Conservation (phyloP, 2,797 vertebrate genomes). For the Morelia viridis region DNA sequence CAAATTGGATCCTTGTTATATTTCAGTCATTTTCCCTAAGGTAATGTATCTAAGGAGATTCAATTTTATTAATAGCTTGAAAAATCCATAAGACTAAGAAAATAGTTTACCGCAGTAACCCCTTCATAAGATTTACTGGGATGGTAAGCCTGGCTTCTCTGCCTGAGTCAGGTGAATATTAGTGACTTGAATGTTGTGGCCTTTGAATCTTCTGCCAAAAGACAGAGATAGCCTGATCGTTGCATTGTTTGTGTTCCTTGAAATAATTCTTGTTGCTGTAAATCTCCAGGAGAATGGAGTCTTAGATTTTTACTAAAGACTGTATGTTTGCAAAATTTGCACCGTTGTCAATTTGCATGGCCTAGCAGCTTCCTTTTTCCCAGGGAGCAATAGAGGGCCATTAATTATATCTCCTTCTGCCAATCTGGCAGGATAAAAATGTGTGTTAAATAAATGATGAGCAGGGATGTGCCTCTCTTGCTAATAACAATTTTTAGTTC, state of each 20-base stretch:
- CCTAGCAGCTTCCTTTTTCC: neutral
- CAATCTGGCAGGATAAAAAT: neutral
- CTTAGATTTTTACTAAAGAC: slow-evolving; percentile 12
- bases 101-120: neutral
- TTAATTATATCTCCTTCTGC: slow-evolving; percentile 27
- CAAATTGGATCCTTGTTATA: neutral
- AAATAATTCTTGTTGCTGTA: slow-evolving; percentile 11
- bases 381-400: neutral
- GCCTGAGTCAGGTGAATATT: slow-evolving; percentile 8
- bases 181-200: slow-evolving; percentile 1
- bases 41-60: neutral
- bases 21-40: neutral
- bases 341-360: neutral
- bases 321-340: neutral
- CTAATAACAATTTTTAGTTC: neutral
- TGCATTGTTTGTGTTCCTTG: neutral
- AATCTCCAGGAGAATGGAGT: neutral
- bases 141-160: neutral
- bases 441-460: neutral
- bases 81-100: neutral
- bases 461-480: neutral
- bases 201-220: neutral
- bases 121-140: neutral
- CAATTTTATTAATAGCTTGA: neutral
- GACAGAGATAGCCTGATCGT: neutral